These are phyloP conservation scores for Beroe ovata DNA, from an alignment of 37 sponge, comb jelly and placozoan genomes.

Conservation along the genomic window DNA sequence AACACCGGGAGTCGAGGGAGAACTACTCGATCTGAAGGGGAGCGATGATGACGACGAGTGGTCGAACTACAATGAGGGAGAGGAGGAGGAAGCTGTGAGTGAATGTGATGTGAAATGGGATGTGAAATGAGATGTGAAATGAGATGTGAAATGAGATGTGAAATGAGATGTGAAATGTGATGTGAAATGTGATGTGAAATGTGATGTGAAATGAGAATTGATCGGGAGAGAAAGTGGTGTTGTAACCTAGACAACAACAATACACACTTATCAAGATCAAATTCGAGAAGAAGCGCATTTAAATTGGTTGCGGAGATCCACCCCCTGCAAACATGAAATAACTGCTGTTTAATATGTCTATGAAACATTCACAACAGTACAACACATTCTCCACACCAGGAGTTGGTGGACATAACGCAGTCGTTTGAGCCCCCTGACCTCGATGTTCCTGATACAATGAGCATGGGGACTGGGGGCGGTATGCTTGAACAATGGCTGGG, in stretches of 20 bases:
- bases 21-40: neutral
- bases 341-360: no score
- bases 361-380: no score
- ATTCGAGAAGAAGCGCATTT: no score
- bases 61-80: neutral
- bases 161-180: neutral
- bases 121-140: neutral
- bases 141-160: neutral
- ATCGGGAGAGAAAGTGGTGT: no score
- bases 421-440: conserved; percentile 59
- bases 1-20: neutral
- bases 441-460: neutral
- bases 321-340: no score
- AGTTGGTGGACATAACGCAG: conserved; percentile 36
- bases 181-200: no score
- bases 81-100: neutral
- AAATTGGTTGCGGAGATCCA: no score
- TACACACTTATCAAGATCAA: no score
- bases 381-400: no score
- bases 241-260: no score
- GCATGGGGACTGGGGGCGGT: neutral
- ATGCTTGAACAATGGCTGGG: conserved; percentile 59
- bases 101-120: neutral
- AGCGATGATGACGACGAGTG: neutral
- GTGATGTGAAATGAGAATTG: no score